These are phyloP conservation scores for Mastigias papua DNA, from an alignment of 30 jellyfish, hydroid and myxozoan genomes.

Conservation along the genomic window DNA sequence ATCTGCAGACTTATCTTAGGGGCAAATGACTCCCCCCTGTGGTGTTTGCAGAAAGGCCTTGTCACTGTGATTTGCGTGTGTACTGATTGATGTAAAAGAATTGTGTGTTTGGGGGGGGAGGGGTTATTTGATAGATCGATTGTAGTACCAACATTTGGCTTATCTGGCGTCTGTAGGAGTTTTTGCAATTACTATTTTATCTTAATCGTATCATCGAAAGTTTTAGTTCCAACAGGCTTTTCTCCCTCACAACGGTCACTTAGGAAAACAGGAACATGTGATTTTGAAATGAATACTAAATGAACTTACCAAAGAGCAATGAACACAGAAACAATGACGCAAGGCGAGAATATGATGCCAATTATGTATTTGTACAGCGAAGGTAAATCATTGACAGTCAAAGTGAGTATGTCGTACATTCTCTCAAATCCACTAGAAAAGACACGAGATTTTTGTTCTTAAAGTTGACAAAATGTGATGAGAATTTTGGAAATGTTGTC, in stretches of 20 bases:
- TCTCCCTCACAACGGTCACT: not conserved
- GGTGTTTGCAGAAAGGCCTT: too few species aligned
- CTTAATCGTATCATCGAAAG: not conserved
- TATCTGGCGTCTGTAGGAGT: too few species aligned
- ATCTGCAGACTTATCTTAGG: too few species aligned
- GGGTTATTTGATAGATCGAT: too few species aligned
- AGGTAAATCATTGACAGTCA: conserved; percentile 67
- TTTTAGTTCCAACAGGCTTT: not conserved
- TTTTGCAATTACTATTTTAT: not conserved
- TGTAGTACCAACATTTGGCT: too few species aligned
- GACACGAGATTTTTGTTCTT: not conserved
- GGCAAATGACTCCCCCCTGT: too few species aligned
- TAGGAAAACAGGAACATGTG: not conserved
- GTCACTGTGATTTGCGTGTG: too few species aligned
- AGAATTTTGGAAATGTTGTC: not conserved
- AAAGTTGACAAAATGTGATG: not conserved
- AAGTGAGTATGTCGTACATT: conserved; percentile 67
- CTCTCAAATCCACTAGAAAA: conserved; percentile 68
- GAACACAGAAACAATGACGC: conserved; percentile 44
- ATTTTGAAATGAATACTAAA: not conserved
- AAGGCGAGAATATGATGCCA: conserved; percentile 66
- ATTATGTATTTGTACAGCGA: conserved; percentile 23
- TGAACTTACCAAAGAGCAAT: conserved; percentile 54
- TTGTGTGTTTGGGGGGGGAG: too few species aligned
- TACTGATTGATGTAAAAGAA: too few species aligned